Evolutionary conservation across 2,797 vertebrate species (phyloP), one percentile per base, ranked within the genome.

Genomic region (Xiphorhynchus erythropygius): DNA sequence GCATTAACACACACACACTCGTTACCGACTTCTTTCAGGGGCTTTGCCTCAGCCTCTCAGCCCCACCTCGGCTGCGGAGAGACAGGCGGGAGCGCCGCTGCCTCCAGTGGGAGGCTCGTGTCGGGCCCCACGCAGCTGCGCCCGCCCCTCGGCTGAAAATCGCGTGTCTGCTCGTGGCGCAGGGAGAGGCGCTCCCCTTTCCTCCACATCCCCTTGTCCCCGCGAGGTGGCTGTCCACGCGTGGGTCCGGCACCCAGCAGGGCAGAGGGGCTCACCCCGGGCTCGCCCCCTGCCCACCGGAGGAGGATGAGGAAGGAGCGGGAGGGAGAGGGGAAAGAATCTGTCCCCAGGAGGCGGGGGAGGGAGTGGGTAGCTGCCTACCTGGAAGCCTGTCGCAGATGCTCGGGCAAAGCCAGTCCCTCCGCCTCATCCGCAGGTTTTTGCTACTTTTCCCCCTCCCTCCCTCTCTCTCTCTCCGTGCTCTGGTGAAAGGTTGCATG

Each of bases 61-160:
- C 90, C 79, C 78, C 92, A 78, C 67, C 24, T 33, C 33, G 62
- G 63, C 50, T 75, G 81, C 88, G 84, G 47, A 89, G 86, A 13
- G 49, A 68, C 92, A 23, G 77, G 81, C 83, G 67, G 53, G 68
- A 78, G 64, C 6, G 41, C 56, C 73, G 42, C 75, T 73, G 84
- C n/a, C 82, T 42, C 60, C 84, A 22, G 47, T 44, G 90, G 76
- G 83, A 82, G 50, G 32, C 33, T 46, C 30, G 90, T 56, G 65
- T 47, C 30, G n/a, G 44, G 69, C 77, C 84, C 74, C 76, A 68
- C 42, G 71, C 73, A 89, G 74, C 33, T 84, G 88, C 55, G 25
- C 90, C 92, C 84, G 65, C 89, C 92, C 91, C 86, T 67, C 42
- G 18, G 86, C 73, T 83, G 86, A 74, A 92, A 87, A 76, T 83